Conservation (phyloP, 1,140 invertebrate species). For the Heterodera schachtii region DNA sequence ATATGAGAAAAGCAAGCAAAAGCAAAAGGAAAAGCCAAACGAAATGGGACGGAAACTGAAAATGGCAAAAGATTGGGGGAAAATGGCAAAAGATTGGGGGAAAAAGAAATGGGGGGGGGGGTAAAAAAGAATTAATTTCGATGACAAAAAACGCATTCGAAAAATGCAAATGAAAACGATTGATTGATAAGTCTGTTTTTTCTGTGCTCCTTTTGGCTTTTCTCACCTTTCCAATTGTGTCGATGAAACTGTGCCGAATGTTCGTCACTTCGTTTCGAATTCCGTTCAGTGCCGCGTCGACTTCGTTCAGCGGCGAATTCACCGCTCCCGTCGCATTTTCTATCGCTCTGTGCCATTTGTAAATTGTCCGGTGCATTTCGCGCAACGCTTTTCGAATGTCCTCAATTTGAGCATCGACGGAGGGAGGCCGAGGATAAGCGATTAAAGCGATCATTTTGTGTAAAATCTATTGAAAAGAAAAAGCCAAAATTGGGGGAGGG, state of each 20-base stretch:
- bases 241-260: not conserved
- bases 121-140: no score
- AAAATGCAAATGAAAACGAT: no score
- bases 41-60: slow-evolving; percentile 1
- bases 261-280: not conserved
- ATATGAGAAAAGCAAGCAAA: not conserved
- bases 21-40: not conserved
- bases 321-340: not conserved
- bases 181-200: no score
- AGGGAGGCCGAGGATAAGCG: not conserved
- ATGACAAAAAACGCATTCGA: no score
- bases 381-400: slow-evolving; percentile 1
- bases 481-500: not conserved
- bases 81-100: no score
- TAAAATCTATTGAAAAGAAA: not conserved
- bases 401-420: not conserved
- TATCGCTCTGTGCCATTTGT: not conserved
- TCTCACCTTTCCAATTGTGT: not conserved
- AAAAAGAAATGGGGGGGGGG: no score
- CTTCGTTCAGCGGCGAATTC: not conserved
- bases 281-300: not conserved
- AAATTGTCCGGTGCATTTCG: not conserved
- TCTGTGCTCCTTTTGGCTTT: not conserved
- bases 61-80: not conserved
- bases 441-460: slow-evolving; percentile 5